Evolutionary conservation across 2,113 vertebrate genomes (phyloP).

Genomic region (Aldabrachelys gigantea): DNA sequence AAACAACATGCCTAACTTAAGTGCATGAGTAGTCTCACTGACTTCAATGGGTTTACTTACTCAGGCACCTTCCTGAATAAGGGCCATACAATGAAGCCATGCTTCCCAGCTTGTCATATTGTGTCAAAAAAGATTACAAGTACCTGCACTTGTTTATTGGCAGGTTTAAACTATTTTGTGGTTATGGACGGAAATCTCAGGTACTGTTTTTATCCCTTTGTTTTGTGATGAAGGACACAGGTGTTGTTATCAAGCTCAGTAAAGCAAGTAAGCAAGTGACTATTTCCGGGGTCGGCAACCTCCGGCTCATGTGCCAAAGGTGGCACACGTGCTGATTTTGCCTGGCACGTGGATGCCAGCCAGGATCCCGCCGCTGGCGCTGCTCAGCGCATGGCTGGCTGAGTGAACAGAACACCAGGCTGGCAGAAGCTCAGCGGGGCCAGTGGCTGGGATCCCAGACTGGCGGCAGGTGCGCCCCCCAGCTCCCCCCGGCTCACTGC

Average conservation of each 20-base stretch:
- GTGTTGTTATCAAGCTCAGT: neutral
- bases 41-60: constrained; percentile 18
- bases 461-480: too few relatives aligned
- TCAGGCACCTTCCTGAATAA: neutral
- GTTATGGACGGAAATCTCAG: neutral
- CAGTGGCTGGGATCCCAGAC: too few relatives aligned
- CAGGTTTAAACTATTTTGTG: rapidly evolving
- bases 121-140: neutral
- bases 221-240: neutral
- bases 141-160: neutral
- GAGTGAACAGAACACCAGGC: too few relatives aligned
- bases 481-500: too few relatives aligned
- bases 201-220: neutral
- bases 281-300: neutral
- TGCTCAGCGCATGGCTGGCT: too few relatives aligned
- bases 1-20: constrained; percentile 28
- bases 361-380: too few relatives aligned
- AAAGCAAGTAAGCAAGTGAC: neutral
- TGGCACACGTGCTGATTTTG: too few relatives aligned
- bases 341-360: too few relatives aligned
- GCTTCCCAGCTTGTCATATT: neutral
- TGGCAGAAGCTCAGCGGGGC: too few relatives aligned
- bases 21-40: neutral
- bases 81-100: neutral
- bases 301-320: too few relatives aligned